These are phyloP conservation scores for Tortricodes alternella DNA, from an alignment of 2,888 invertebrate genomes.

Conservation along the genomic window DNA sequence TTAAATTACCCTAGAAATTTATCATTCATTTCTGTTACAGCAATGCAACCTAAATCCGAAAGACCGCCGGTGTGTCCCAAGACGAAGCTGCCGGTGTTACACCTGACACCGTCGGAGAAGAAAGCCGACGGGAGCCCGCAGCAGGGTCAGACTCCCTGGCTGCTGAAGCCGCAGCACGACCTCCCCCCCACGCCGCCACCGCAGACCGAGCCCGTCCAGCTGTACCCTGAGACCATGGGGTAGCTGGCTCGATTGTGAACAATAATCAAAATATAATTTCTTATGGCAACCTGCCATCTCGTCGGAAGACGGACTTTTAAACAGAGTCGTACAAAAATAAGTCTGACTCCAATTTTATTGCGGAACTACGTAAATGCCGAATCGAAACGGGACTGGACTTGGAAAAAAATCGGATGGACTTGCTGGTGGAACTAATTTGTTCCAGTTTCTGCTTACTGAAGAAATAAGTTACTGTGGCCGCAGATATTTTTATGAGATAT, in stretches of 20 bases:
- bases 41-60: slow-evolving; percentile 73
- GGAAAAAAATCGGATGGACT: slow-evolving; percentile 29
- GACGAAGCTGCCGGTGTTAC: slow-evolving; percentile 59
- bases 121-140: slow-evolving; percentile 50
- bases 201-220: slow-evolving; percentile 58
- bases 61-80: slow-evolving; percentile 65
- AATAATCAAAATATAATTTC: slow-evolving; percentile 46
- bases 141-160: slow-evolving; percentile 58
- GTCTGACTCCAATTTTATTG: slow-evolving; percentile 53
- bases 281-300: slow-evolving; percentile 75
- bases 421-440: neutral
- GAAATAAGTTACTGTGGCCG: slow-evolving; percentile 1
- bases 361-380: slow-evolving; percentile 56
- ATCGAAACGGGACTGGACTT: slow-evolving; percentile 46
- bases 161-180: slow-evolving; percentile 70
- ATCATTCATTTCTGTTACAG: slow-evolving; percentile 45
- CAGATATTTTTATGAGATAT: neutral
- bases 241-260: slow-evolving; percentile 54
- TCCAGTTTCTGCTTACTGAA: neutral
- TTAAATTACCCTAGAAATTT: slow-evolving; percentile 26
- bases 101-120: slow-evolving; percentile 68
- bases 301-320: slow-evolving; percentile 61
- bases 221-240: slow-evolving; percentile 71
- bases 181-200: slow-evolving; percentile 76
- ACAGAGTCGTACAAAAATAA: slow-evolving; percentile 68